Conservation (phyloP, 2,888 invertebrate species). For the Apantesis nais region DNA sequence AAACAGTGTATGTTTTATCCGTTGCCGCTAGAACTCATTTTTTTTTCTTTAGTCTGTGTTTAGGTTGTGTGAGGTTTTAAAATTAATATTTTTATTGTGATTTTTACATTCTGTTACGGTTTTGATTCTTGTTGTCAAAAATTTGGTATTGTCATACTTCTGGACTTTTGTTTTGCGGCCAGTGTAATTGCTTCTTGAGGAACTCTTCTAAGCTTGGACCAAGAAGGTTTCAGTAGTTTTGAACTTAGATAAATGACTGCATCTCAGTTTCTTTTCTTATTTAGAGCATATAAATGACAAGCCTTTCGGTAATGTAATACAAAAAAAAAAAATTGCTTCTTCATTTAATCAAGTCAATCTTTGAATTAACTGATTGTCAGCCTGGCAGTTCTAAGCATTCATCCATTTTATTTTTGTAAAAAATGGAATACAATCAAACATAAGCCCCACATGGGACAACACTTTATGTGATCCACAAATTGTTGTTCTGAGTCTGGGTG, state of each 20-base stretch:
- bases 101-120: constrained; percentile 34
- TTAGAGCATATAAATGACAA: too few relatives aligned
- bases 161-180: constrained; percentile 39
- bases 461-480: too few relatives aligned
- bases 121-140: constrained; percentile 30
- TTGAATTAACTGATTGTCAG: too few relatives aligned
- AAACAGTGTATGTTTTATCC: constrained; percentile 4
- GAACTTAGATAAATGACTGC: background rate
- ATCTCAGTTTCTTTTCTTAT: too few relatives aligned
- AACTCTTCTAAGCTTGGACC: background rate
- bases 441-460: too few relatives aligned
- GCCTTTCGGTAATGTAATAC: too few relatives aligned
- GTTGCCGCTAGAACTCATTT: constrained; percentile 22
- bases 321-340: too few relatives aligned
- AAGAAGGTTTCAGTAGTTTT: background rate
- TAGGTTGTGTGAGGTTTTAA: constrained; percentile 13
- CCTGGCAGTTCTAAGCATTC: too few relatives aligned
- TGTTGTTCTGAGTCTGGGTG: too few relatives aligned
- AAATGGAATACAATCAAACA: too few relatives aligned
- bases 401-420: too few relatives aligned
- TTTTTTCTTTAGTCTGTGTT: constrained; percentile 12
- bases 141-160: constrained; percentile 23
- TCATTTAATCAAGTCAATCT: too few relatives aligned
- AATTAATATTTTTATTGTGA: constrained; percentile 17
- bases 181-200: constrained; percentile 5